Base-by-base conservation (phyloP, 2,797 vertebrate species). In the Mus spretus region DNA sequence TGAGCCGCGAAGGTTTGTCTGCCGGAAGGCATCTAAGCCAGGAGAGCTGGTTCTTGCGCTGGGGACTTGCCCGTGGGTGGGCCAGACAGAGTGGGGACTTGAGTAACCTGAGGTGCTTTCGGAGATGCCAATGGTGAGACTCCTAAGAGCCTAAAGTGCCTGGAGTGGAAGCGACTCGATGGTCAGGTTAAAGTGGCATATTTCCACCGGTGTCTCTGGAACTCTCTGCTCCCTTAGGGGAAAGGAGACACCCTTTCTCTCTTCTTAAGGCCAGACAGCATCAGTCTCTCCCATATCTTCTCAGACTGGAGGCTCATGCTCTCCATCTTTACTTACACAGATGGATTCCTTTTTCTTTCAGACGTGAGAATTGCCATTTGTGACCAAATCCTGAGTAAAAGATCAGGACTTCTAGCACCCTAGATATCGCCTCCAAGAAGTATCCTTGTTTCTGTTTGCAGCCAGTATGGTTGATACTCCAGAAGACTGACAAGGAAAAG, bases 361-460 rank as follows among this genome's bases (percentile, higher is more conserved):
- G 6, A 77, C 67, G 5, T 7, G 31, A 13, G 9, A 63, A 53
- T 19, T 91, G 79, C 50, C 50, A 75, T 61, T 78, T 34, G 37
- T 67, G 85, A 87, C 77, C 77, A 74, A 93, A 47, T 81, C 55
- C 92, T 89, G 78, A 55, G 78, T 20, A 57, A 93, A 75, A 20
- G 26, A 20, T 53, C 19, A 50, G 61, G 84, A 28, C 22, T 90
- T 81, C 50, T 75, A 67, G 80, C 37, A 37, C 37, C 34, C 61
- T 19, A n/a, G 44, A 40, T 40, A 17, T 55, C 4, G 14, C 28
- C 44, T 40, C 44, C 26, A 6, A 92, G 37, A 91, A 65, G 74
- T n/a, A 47, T 84, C 93, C 63, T 44, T 12, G 70, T 92, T 37
- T 50, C 17, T 15, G 0, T 5, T 10, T 44, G 59, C 24, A 0